These are phyloP conservation scores for Todiramphus saurophagus DNA, from an alignment of 2,113 vertebrate species.

Conservation along the genomic window DNA sequence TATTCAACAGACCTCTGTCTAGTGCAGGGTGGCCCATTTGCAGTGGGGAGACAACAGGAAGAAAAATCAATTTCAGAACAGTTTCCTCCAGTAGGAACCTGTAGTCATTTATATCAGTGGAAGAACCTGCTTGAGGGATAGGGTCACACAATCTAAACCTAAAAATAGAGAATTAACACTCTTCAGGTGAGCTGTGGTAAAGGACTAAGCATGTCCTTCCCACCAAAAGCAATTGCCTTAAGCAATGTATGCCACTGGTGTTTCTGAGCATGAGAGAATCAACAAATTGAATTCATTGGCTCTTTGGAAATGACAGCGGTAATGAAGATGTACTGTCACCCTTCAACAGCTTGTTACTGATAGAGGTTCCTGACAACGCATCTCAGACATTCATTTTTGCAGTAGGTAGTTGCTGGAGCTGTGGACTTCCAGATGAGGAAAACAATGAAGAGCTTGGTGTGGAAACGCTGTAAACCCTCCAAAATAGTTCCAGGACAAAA, in stretches of 20 bases:
- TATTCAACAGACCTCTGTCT: neutral
- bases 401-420: neutral
- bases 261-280: neutral
- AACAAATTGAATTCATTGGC: neutral
- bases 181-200: neutral
- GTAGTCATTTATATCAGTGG: neutral
- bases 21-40: neutral
- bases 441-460: neutral
- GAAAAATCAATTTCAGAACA: neutral
- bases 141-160: neutral
- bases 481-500: neutral
- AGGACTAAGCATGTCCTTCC: neutral
- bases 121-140: neutral
- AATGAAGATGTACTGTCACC: neutral
- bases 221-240: neutral
- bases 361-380: neutral
- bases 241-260: neutral
- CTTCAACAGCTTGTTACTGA: neutral
- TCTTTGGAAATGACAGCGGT: neutral
- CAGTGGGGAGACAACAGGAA: neutral
- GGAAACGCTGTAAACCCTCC: neutral
- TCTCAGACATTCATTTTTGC: neutral
- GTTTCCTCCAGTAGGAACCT: neutral
- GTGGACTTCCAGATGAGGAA: neutral
- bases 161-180: neutral